Base-by-base conservation (phyloP, 2,113 vertebrate species). In the Oncorhynchus nerka region DNA sequence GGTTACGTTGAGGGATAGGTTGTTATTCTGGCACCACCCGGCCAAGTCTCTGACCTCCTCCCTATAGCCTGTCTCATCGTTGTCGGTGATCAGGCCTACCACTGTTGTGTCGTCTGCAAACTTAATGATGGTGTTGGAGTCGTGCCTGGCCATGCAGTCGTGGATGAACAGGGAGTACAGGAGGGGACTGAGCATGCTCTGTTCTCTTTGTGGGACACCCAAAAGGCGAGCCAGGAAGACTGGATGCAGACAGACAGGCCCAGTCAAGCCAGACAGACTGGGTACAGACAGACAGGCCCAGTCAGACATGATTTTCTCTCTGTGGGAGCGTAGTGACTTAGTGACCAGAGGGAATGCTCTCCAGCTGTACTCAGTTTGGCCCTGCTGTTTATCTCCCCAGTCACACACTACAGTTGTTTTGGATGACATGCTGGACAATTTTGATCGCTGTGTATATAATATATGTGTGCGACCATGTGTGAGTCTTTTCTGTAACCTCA, bases 351-450 rank as follows among this genome's bases (percentile, higher is more conserved):
- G 82, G 85, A 83, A 83, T 70, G 74, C 68, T 75, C 75, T 82
- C 85, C 87, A 91, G 87, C 88, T 91, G 88, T 86, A 89, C 75
- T 49, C 74, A 72, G 78, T 88, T 89, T 84, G 78, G 75, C 83
- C 84, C 59, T 64, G 80, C 51, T 84, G 77, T 89, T 90, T 91
- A 89, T 89, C 87, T 85, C 70, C 61, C 67, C 75, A 34, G 74
- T 59, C 81, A 79, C 87, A 89, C 84, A 66, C 81, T 84, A 77
- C 73, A 81, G 83, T 81, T 88, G 79, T 83, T 87, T 80, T 80
- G 83, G 82, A 70, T 71, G 75, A 86, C 84, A 86, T 62, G 76
- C 81, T 68, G 51, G 22, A 67, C 73, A 81, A 83, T 62, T 83
- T 78, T 79, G 77, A 77, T 71, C 8, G 64, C 71, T 71, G 71